Evolutionary conservation across 2,113 vertebrate species (phyloP).

Genomic region (Burhinus bistriatus): DNA sequence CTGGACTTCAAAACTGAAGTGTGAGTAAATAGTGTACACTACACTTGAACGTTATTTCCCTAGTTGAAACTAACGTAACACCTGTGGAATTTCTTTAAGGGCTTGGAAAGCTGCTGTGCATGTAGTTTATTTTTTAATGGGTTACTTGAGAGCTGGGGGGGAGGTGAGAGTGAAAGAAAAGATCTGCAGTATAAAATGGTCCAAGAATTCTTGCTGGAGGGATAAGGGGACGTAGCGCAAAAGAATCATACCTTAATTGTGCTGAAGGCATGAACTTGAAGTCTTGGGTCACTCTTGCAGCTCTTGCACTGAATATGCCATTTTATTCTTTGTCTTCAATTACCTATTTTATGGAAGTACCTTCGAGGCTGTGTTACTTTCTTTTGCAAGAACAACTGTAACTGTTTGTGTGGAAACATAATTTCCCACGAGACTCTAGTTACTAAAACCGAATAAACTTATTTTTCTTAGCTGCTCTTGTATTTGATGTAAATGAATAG

Average conservation of each 20-base stretch:
- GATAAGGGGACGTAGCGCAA: background rate
- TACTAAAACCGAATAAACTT: background rate
- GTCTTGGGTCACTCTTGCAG: background rate
- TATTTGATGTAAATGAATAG: background rate
- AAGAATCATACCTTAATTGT: background rate
- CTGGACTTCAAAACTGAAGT: conserved; percentile 68
- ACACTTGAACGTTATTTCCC: background rate
- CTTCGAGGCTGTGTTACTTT: background rate
- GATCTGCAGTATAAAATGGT: background rate
- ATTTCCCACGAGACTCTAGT: background rate
- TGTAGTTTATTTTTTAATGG: background rate
- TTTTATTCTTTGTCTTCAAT: background rate
- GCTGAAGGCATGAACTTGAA: background rate
- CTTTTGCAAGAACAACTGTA: background rate
- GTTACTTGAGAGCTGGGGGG: background rate
- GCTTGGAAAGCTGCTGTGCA: background rate
- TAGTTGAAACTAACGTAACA: background rate
- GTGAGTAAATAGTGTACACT: conserved; percentile 61
- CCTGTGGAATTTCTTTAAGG: background rate
- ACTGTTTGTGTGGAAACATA: background rate
- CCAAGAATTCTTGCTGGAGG: background rate
- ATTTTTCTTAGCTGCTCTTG: background rate
- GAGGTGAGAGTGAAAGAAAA: background rate
- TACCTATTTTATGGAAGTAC: background rate
- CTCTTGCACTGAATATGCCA: background rate